Percentiles rank a stretch among this genome's conserved stretches.
Conservation (phyloP, 2,113 vertebrate species). For the Saccopteryx leptura region DNA sequence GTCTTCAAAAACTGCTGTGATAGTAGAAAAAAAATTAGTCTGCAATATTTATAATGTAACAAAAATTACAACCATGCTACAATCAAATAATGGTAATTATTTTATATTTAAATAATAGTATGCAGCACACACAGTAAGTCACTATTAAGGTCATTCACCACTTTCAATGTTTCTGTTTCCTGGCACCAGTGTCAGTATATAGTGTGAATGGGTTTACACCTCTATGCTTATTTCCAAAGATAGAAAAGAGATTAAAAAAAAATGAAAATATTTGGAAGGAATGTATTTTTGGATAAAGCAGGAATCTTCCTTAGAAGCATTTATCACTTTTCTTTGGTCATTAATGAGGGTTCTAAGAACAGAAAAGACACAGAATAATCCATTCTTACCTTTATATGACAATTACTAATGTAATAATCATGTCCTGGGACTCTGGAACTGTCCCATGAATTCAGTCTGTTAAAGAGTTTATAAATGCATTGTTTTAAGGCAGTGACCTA, state of each 20-base stretch:
- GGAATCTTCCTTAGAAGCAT: background rate
- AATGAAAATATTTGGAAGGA: background rate
- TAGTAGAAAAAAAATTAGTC: conserved; percentile 62
- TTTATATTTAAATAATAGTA: conserved; percentile 64
- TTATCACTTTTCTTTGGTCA: background rate
- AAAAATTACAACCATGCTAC: conserved; percentile 81
- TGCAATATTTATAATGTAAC: conserved; percentile 85
- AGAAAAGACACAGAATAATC: background rate
- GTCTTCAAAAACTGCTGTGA: conserved; percentile 84
- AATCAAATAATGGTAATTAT: conserved; percentile 78
- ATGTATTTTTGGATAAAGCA: background rate
- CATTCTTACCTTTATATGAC: background rate
- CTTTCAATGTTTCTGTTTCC: conserved; percentile 14
- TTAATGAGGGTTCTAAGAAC: background rate
- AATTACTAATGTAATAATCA: background rate
- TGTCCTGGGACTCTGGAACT: background rate
- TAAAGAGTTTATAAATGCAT: background rate
- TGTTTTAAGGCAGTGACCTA: background rate
- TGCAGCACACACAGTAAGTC: conserved; percentile 19
- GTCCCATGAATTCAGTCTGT: background rate
- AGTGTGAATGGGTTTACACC: conserved; percentile 18
- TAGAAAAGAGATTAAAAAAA: conserved; percentile 1
- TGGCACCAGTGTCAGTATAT: background rate
- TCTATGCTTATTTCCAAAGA: conserved; percentile 26
- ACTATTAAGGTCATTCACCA: background rate